Evolutionary conservation across 2,888 invertebrate genomes (phyloP), one percentile per base, ranked within the genome.

Genomic region (Tipula confusa): DNA sequence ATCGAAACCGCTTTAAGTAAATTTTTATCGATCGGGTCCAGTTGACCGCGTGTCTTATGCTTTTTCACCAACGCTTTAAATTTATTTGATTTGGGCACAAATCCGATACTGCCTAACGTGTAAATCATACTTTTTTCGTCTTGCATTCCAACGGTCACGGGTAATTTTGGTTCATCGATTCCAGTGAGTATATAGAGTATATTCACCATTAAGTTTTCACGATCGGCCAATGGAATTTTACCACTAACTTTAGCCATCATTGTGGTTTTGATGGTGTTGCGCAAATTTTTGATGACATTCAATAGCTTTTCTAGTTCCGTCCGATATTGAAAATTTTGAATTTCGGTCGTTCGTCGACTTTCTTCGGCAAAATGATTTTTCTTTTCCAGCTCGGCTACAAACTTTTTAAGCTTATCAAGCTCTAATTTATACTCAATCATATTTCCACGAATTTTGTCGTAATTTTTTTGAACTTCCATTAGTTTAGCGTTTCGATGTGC

Each of bases 51-150:
- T 1, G n/a, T 7, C 29, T 18, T 33, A 24, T 33, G 15, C 18
- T 82, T 82, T 9, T 82, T 82, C 5, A 82, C 33, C 36, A 82
- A 18, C 0, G 36, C 15, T 18, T 82, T 82, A 4, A 82, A 29
- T 33, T 33, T 31, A 15, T 88, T 87, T 6, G 88, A 88, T 86
- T 92, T 92, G 0, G 93, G 93, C 85, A 93, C 89, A 85, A 94
- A 93, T 7, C 94, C 94, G 84, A 94, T 91, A 87, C 93, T 93
- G 11, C 94, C 94, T 85, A 92, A 91, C 82, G 91, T 89, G 86
- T 94, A 94, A 28, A 93, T 89, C 48, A 91, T 91, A 0, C 87
- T 86, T 1, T 86, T 86, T 0, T 87, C 87, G 11, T 87, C 86
- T 1, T 87, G 86, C 29, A 89, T 86, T 0, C 90, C 87, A 18